These are phyloP conservation scores for Aspidapion aeneum DNA, from an alignment of 2,888 invertebrate species.

Conservation along the genomic window DNA sequence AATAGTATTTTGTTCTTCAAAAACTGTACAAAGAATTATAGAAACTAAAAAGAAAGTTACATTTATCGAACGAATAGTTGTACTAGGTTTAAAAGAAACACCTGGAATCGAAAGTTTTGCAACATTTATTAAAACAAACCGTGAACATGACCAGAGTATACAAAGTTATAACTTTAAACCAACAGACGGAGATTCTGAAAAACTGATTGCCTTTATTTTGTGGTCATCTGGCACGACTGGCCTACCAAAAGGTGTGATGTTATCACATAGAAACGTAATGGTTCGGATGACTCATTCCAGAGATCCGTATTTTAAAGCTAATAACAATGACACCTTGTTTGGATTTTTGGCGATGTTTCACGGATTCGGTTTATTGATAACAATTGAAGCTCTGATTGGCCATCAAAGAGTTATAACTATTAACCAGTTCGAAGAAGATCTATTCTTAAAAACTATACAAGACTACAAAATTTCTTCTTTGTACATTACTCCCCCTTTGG, in stretches of 20 bases:
- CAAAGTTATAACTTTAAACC: conserved; percentile 21
- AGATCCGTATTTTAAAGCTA: conserved; percentile 18
- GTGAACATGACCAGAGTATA: conserved; percentile 9
- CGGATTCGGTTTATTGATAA: conserved; percentile 31
- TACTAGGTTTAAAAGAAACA: conserved; percentile 46
- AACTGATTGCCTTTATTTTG: conserved; percentile 40
- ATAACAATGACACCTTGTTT: conserved; percentile 7
- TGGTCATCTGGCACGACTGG: conserved; percentile 71
- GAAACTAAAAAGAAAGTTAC: conserved; percentile 40
- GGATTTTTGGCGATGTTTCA: conserved; percentile 36
- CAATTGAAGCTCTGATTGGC: conserved; percentile 23
- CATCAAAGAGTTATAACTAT: conserved; percentile 28
- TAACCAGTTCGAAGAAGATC: conserved; percentile 41
- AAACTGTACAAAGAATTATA: conserved; percentile 7
- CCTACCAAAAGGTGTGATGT: conserved; percentile 62
- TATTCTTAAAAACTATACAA: conserved; percentile 68
- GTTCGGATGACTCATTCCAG: conserved; percentile 21
- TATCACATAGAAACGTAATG: conserved; percentile 55
- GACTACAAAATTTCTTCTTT: conserved; percentile 63
- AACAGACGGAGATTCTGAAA: conserved; percentile 23
- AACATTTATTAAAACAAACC: conserved; percentile 15
- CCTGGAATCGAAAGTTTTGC: conserved; percentile 18
- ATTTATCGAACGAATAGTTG: conserved; percentile 51
- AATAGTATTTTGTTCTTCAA: conserved; percentile 8
- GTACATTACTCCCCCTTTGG: conserved; percentile 75